Conservation (phyloP, 2,797 vertebrate species). For the Hozukius guyotensis region DNA sequence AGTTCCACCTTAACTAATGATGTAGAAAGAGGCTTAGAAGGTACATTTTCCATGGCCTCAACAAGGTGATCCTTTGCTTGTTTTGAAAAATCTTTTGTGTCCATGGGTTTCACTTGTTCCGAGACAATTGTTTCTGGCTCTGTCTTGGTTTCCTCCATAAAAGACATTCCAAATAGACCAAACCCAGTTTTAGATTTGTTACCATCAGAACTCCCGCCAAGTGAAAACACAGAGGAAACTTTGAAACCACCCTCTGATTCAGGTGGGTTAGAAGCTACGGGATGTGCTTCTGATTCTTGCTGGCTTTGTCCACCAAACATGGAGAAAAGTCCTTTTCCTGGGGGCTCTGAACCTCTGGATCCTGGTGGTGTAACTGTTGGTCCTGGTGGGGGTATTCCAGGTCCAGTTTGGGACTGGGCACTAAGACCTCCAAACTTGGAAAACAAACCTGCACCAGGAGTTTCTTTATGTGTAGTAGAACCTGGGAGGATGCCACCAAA, state of each 20-base stretch:
- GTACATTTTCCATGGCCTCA: conserved; percentile 13
- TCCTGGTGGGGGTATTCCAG: conserved; percentile 35
- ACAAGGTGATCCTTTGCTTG: conserved; percentile 6
- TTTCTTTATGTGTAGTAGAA: conserved; percentile 68
- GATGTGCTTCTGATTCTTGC: conserved; percentile 44
- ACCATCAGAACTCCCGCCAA: conserved; percentile 67
- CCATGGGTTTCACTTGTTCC: conserved; percentile 22
- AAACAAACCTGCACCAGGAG: conserved; percentile 73
- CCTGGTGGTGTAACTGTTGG: conserved; percentile 38
- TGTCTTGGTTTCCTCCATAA: conserved; percentile 74
- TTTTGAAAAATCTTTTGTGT: conserved; percentile 21
- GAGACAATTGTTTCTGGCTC: conserved; percentile 39
- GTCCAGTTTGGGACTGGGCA: conserved; percentile 57
- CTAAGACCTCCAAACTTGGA: conserved; percentile 77
- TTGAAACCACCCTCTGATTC: conserved; percentile 78
- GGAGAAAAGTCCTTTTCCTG: conserved; percentile 70
- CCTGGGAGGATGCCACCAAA: conserved; percentile 73
- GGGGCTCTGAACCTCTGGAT: conserved; percentile 49
- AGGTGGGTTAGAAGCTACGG: conserved; percentile 45
- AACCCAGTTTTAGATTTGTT: conserved; percentile 82
- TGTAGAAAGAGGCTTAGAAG: neutral
- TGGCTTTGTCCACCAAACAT: conserved; percentile 71
- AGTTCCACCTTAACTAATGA: conserved; percentile 23
- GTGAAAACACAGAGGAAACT: conserved; percentile 79
- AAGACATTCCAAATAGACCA: conserved; percentile 76